Conservation (phyloP, 2,797 vertebrate genomes). For the Platyrinchus mystaceus region DNA sequence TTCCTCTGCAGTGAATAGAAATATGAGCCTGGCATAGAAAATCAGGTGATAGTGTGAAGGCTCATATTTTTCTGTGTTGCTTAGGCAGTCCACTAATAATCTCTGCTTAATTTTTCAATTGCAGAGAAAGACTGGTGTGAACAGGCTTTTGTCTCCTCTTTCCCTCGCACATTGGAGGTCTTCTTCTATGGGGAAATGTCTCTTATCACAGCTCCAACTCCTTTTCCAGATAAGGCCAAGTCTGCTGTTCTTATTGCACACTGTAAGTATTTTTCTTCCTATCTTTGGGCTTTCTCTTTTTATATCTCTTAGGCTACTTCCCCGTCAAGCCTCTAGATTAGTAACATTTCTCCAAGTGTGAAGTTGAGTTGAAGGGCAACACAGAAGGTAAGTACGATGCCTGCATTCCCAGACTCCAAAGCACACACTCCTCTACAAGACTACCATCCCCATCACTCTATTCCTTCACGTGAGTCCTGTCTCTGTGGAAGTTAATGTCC, state of each 20-base stretch:
- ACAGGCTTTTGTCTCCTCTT: background rate
- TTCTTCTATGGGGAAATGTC: background rate
- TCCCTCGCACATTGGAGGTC: background rate
- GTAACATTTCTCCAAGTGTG: background rate
- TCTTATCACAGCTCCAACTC: background rate
- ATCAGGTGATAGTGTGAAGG: background rate
- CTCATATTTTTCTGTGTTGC: background rate
- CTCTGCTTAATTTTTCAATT: background rate
- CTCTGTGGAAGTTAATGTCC: background rate
- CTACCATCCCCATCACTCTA: background rate
- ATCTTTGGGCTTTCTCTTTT: background rate
- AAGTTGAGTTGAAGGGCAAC: background rate
- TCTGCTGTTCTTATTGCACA: background rate
- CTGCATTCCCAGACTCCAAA: background rate
- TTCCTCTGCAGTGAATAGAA: background rate
- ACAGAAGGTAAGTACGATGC: rapidly evolving
- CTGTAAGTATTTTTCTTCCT: background rate
- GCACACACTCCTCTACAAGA: background rate
- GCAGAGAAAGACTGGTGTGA: background rate
- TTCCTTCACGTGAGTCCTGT: background rate
- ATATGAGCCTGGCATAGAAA: background rate
- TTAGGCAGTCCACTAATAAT: background rate
- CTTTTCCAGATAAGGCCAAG: background rate
- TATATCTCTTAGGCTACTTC: background rate
- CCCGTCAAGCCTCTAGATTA: background rate